Conservation (phyloP, 53 echinoderm and acorn worm genomes). For the Actinopyga echinites region DNA sequence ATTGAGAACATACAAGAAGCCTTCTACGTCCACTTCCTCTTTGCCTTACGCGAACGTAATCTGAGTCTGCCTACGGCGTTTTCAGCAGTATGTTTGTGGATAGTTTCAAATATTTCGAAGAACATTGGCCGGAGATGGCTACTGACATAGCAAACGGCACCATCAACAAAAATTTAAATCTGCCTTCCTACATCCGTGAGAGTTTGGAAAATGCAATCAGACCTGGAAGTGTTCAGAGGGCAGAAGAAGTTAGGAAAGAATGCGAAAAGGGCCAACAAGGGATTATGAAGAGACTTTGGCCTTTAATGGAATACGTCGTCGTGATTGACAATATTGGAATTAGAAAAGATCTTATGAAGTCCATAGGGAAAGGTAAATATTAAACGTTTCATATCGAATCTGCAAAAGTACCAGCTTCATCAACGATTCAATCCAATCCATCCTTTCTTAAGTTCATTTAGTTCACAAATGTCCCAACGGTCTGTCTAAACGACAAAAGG, state of each 20-base stretch:
- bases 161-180: slow-evolving; percentile 39
- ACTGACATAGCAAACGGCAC: slow-evolving; percentile 58
- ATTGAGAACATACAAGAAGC: slow-evolving; percentile 37
- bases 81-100: slow-evolving; percentile 55
- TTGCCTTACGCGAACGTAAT: slow-evolving; percentile 70
- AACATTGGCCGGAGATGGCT: slow-evolving; percentile 65
- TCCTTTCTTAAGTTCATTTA: no score
- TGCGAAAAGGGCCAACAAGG: slow-evolving; percentile 75
- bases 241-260: slow-evolving; percentile 58
- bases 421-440: no score
- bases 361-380: slow-evolving; percentile 48
- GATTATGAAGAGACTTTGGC: slow-evolving; percentile 78
- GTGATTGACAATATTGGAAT: slow-evolving; percentile 47
- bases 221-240: slow-evolving; percentile 48
- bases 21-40: slow-evolving; percentile 61
- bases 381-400: no score
- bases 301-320: slow-evolving; percentile 42
- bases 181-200: slow-evolving; percentile 23
- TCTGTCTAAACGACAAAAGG: no score
- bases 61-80: neutral
- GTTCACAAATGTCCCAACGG: no score
- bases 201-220: slow-evolving; percentile 26
- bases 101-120: slow-evolving; percentile 57
- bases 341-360: slow-evolving; percentile 36
- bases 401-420: no score